Evolutionary conservation across 2,888 invertebrate species (phyloP), one percentile per base, ranked within the genome.

Genomic region (Papilio demoleus): DNA sequence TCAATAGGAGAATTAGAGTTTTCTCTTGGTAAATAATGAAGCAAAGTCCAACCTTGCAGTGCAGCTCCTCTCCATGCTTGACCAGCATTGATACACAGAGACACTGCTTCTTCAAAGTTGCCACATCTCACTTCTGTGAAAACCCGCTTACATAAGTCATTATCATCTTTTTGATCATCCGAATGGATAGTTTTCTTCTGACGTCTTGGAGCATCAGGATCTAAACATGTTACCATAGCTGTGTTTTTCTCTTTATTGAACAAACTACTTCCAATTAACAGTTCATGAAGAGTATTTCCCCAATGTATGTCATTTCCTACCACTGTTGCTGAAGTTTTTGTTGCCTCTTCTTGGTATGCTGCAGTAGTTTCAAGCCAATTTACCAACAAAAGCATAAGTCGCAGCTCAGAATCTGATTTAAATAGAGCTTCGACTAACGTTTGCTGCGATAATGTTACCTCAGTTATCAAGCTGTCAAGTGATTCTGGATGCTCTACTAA

Each of bases 341-440:
- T 90, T 0, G 88, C 84, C 74, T 87, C 88, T 84, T 98, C 98
- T 36, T 97, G 96, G 81, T 96, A 97, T 79, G 96, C 95, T 19
- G 97, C 96, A 82, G 96, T 96, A 45, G 95, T 94, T 86, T 99
- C 99, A 65, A 99, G 85, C 99, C 99, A 99, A 85, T 98, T 98
- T 27, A 98, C 96, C 47, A 99, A 95, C 60, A 98, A 84, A 85
- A 99, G 97, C 78, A 96, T 94, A 80, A 96, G 94, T 38, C 96
- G 87, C 36, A 94, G 77, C 69, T 94, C 94, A 0, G 93, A 85
- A 77, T 94, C 94, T 66, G 88, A 88, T 85, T 86, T 85, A 75
- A 90, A 91, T 70, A 91, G 82, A 61, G 85, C 85, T 64, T 78
- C 78, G 0, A 92, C 90, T 72, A 93, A 81, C 31, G 80, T 84